These are phyloP conservation scores for Hyperoodon ampullatus DNA, from an alignment of 2,113 vertebrate species.

Conservation along the genomic window DNA sequence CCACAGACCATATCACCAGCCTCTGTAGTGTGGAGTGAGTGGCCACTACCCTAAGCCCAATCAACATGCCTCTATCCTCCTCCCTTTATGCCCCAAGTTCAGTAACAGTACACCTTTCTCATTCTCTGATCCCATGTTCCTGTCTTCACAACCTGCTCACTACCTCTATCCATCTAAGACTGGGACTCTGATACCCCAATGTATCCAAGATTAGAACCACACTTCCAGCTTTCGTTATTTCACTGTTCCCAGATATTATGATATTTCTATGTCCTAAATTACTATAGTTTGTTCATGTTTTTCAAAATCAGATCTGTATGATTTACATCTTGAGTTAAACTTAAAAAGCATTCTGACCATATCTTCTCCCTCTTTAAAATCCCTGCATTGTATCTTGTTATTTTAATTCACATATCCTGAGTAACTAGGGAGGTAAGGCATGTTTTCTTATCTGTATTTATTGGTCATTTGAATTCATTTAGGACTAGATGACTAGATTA, in stretches of 20 bases:
- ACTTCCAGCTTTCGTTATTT: background rate
- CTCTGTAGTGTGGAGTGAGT: background rate
- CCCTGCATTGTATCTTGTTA: background rate
- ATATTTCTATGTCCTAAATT: background rate
- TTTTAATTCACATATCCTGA: background rate
- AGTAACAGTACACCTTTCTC: background rate
- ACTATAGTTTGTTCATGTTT: background rate
- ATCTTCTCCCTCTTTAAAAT: background rate
- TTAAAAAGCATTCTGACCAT: slow-evolving; percentile 12
- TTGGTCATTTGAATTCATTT: background rate
- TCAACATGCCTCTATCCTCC: background rate
- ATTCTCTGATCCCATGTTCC: background rate
- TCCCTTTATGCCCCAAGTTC: background rate
- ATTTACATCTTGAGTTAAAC: background rate
- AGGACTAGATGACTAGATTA: background rate
- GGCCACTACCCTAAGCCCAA: background rate
- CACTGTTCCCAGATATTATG: background rate
- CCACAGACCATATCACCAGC: background rate
- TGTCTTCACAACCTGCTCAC: background rate
- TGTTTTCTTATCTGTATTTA: background rate
- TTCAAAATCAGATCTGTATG: background rate
- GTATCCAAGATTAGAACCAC: background rate
- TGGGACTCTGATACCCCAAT: background rate
- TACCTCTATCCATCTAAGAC: background rate
- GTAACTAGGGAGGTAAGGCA: background rate